Evolutionary conservation across 2,888 invertebrate species (phyloP).

Genomic region (Noctuana brunneofusca): DNA sequence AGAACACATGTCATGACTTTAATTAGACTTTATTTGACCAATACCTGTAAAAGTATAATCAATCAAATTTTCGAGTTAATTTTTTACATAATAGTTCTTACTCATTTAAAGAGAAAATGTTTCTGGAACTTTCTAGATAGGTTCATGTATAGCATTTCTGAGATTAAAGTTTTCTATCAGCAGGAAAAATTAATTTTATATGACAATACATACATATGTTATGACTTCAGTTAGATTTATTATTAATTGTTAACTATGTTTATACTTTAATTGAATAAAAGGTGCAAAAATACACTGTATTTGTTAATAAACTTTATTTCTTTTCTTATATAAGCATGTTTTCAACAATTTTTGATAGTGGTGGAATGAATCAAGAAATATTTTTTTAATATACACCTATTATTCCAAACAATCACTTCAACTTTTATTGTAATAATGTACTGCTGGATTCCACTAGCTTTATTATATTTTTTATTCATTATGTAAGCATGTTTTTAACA

Average conservation of each 20-base stretch:
- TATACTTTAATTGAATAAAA: neutral
- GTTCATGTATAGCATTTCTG: no score
- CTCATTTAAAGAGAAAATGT: no score
- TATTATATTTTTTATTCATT: no score
- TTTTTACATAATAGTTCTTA: no score
- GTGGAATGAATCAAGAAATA: neutral
- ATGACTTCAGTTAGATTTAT: neutral
- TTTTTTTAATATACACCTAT: conserved; percentile 12
- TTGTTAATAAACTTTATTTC: neutral
- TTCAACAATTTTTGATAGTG: neutral
- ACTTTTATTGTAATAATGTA: conserved; percentile 14
- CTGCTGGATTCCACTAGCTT: no score
- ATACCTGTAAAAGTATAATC: no score
- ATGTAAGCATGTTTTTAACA: neutral
- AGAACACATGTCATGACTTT: no score
- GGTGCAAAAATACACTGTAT: neutral
- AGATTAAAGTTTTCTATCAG: no score
- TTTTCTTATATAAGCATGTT: neutral
- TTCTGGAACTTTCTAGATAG: no score
- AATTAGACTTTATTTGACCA: no score
- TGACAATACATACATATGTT: neutral
- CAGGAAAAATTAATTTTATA: neutral
- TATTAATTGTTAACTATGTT: neutral
- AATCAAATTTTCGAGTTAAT: no score
- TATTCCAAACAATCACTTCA: neutral